Percentiles rank a stretch among this genome's conserved stretches.
phyloP scores from a whole-genome alignment of 64 coral and sea anemone species.

The Platygyra sinensis region DNA sequence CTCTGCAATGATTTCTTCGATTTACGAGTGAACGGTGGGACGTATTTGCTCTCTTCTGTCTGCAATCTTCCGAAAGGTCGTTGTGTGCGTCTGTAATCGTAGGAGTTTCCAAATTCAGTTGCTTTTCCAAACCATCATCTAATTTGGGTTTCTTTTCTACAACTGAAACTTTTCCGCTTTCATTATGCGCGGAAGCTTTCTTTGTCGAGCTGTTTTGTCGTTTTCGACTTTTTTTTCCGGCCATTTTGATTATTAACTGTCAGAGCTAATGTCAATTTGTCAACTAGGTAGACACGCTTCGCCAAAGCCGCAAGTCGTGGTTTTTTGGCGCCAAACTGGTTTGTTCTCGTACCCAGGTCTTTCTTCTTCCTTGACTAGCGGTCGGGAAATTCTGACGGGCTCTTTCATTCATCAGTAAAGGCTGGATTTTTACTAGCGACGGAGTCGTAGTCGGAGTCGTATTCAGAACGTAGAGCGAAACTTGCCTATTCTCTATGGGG shows the following conservation, averaged over 20 bases:
- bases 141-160: slow-evolving; percentile 23
- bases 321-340: slow-evolving; percentile 9
- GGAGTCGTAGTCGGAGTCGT: no score
- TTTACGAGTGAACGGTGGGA: slow-evolving; percentile 27
- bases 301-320: neutral
- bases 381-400: no score
- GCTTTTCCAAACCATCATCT: neutral
- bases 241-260: slow-evolving; percentile 24
- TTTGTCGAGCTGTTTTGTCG: neutral
- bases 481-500: no score
- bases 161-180: neutral
- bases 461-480: no score
- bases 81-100: neutral
- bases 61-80: neutral
- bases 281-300: no score
- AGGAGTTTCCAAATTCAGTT: neutral
- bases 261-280: no score
- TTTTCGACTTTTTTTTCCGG: slow-evolving; percentile 15
- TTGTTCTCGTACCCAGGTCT: no score
- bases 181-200: neutral
- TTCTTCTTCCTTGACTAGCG: no score
- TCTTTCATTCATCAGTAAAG: no score
- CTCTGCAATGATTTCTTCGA: neutral
- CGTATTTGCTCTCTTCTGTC: slow-evolving; percentile 1
- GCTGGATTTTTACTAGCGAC: no score